Evolutionary conservation across 2,888 invertebrate species (phyloP).

Genomic region (Trachelus troglodyta): DNA sequence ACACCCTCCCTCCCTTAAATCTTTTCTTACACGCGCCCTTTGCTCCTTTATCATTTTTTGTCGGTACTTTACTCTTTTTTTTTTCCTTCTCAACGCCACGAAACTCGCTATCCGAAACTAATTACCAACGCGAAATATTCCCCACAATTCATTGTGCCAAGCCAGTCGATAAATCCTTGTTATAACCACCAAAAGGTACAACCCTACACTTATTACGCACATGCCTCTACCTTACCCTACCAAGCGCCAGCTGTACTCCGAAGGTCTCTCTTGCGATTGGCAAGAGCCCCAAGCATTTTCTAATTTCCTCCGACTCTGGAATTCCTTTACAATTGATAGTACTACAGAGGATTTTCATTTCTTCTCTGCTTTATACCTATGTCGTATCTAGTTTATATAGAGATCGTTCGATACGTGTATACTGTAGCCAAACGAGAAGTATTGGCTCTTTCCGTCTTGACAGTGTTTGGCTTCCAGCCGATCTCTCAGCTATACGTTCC

Average conservation of each 20-base stretch:
- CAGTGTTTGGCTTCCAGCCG: neutral
- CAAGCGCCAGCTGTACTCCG: neutral
- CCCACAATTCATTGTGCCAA: constrained; percentile 39
- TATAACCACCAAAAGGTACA: neutral
- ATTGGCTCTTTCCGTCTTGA: neutral
- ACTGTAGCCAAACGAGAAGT: neutral
- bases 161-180: constrained; percentile 1
- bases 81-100: neutral
- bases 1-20: neutral
- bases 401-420: neutral
- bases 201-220: neutral
- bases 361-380: neutral
- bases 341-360: neutral
- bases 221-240: neutral
- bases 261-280: neutral
- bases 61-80: neutral
- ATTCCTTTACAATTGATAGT: neutral
- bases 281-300: neutral
- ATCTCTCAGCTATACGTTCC: neutral
- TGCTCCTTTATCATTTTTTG: neutral
- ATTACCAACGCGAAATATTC: constrained; percentile 43
- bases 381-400: neutral
- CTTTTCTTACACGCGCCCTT: neutral
- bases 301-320: neutral
- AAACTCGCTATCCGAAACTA: constrained; percentile 29